A percentile compares a stretch with the other conserved stretches of the same genome.
Evolutionary conservation across 2,888 invertebrate genomes (phyloP).

Genomic region (Andrena flavipes): DNA sequence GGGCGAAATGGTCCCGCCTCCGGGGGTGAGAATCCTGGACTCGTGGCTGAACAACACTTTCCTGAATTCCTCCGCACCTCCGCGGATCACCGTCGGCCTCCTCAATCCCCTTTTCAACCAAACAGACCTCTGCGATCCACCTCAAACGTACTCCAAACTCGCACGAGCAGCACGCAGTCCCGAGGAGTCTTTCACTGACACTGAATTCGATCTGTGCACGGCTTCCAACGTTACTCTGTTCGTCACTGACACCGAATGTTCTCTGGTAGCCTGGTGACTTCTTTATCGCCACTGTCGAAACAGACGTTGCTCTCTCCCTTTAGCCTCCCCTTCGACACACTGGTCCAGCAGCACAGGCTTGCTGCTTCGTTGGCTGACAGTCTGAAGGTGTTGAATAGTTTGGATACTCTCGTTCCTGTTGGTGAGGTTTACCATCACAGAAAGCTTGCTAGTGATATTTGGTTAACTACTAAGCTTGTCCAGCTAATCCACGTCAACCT

Average conservation of each 20-base stretch:
- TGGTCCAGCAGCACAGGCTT: no score
- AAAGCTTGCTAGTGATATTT: no score
- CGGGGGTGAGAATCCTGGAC: conserved; percentile 84
- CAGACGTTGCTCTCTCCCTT: not conserved
- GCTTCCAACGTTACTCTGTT: not conserved
- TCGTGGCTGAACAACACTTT: conserved; percentile 84
- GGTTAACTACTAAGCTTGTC: no score
- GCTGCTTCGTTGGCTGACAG: no score
- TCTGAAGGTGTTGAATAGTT: no score
- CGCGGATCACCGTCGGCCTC: conserved; percentile 73
- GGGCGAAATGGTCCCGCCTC: conserved; percentile 82
- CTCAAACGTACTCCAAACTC: conserved; percentile 12
- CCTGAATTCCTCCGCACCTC: conserved; percentile 79
- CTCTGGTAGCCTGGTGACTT: not conserved
- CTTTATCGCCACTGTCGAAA: not conserved
- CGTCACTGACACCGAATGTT: conserved; percentile 30
- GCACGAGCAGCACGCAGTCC: not conserved
- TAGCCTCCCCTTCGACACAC: no score
- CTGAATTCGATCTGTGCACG: conserved; percentile 7
- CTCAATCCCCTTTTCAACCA: not conserved
- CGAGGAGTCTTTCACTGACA: conserved; percentile 21
- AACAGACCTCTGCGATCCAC: conserved; percentile 16
- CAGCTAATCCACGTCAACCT: no score
- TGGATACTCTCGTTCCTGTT: no score
- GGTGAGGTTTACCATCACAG: no score